These are phyloP conservation scores for Arenaria interpres DNA, from an alignment of 2,113 vertebrate genomes.

Conservation along the genomic window DNA sequence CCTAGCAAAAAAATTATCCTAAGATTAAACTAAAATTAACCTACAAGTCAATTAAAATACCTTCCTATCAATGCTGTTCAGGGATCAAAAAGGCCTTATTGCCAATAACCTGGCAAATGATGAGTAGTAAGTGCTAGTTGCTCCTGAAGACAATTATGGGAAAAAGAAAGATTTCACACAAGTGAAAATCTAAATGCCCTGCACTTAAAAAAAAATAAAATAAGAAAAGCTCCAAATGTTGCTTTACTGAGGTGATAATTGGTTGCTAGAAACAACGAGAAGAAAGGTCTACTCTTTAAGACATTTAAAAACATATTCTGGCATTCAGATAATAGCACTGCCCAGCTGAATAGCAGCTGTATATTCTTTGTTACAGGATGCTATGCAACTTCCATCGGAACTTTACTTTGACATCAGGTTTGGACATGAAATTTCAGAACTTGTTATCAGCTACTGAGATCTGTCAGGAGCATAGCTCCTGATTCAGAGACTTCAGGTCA, in stretches of 20 bases:
- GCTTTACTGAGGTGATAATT: background rate
- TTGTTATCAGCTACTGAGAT: background rate
- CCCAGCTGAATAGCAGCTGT: background rate
- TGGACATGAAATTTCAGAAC: background rate
- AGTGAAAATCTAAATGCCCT: background rate
- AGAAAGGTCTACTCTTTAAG: background rate
- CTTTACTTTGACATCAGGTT: background rate
- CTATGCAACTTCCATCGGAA: background rate
- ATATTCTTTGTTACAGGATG: background rate
- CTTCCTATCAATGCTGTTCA: background rate
- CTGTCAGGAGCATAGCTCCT: background rate
- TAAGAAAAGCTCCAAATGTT: background rate
- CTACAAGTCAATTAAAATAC: background rate
- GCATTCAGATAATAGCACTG: background rate
- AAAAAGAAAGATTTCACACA: background rate
- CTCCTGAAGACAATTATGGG: background rate
- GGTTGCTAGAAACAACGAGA: background rate
- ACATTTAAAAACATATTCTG: background rate
- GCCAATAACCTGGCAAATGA: background rate
- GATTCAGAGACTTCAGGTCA: background rate
- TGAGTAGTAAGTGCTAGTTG: background rate
- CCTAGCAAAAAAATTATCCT: background rate
- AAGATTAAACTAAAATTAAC: background rate
- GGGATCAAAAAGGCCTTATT: background rate
- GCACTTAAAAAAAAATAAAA: background rate